phyloP scores from a whole-genome alignment of 2,113 vertebrate species.

The Castor canadensis region DNA sequence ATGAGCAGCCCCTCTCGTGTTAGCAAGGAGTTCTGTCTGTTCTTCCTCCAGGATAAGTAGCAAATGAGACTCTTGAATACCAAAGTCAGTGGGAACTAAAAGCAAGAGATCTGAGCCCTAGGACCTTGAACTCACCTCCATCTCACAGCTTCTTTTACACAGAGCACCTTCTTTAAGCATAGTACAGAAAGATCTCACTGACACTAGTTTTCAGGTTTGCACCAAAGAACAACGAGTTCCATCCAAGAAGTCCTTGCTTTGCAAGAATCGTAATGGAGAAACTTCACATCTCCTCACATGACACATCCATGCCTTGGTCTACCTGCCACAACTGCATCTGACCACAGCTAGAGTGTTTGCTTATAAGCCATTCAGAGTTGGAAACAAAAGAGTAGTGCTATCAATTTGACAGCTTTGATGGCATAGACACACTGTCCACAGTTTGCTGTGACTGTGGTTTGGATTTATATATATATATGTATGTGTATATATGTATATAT shows the following conservation, averaged over 20 bases:
- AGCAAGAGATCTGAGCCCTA: background rate
- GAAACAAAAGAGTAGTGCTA: background rate
- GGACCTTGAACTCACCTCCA: slow-evolving; percentile 14
- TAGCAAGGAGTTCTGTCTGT: background rate
- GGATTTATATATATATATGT: background rate
- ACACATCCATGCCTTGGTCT: background rate
- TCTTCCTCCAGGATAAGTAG: background rate
- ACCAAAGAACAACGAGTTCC: background rate
- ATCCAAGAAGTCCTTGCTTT: slow-evolving; percentile 24
- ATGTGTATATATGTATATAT: too few species aligned
- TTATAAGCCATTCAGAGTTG: background rate
- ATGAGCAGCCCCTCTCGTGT: background rate
- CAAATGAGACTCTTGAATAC: background rate
- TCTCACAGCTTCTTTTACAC: background rate
- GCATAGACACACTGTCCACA: background rate
- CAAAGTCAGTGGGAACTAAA: background rate
- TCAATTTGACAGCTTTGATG: background rate
- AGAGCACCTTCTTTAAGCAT: background rate
- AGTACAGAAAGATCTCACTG: background rate
- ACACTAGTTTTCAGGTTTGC: slow-evolving; percentile 33
- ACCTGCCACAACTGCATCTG: background rate
- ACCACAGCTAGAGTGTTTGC: background rate
- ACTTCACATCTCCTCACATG: background rate
- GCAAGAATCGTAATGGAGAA: slow-evolving; percentile 13
- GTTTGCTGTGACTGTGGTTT: background rate